phyloP scores from a whole-genome alignment of 2,113 vertebrate species.

The Serilophus lunatus region DNA sequence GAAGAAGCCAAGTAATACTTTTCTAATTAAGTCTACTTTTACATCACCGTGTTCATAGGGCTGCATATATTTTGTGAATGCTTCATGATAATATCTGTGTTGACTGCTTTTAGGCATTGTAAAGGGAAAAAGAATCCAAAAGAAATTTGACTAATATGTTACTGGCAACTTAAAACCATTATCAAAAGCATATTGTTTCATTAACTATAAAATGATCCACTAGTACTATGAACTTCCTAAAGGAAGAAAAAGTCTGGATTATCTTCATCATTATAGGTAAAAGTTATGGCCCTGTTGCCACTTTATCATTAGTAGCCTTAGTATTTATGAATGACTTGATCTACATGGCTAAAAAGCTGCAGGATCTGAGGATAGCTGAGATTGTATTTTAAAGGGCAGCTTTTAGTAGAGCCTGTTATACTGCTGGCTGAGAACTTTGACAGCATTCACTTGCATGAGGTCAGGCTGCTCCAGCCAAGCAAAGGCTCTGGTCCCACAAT shows the following conservation, averaged over 20 bases:
- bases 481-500: not conserved
- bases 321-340: not conserved
- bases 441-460: not conserved
- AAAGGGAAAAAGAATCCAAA: slow-evolving; percentile 41
- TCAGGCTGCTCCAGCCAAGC: not conserved
- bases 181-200: slow-evolving; percentile 47
- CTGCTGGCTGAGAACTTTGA: not conserved
- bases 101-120: slow-evolving; percentile 38
- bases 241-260: not conserved
- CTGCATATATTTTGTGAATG: slow-evolving; percentile 13
- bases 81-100: slow-evolving; percentile 22
- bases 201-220: not conserved
- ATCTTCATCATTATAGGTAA: not conserved
- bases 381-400: too few relatives aligned
- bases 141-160: slow-evolving; percentile 39
- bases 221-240: not conserved
- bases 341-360: not conserved
- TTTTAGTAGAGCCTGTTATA: not conserved
- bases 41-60: slow-evolving; percentile 1
- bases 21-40: slow-evolving; percentile 49
- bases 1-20: slow-evolving; percentile 24
- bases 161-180: slow-evolving; percentile 35
- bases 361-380: not conserved
- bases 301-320: not conserved
- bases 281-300: not conserved